Evolutionary conservation across 2,797 vertebrate species (phyloP), one percentile per base, ranked within the genome.

Genomic region (Schizothorax lantsangensis): DNA sequence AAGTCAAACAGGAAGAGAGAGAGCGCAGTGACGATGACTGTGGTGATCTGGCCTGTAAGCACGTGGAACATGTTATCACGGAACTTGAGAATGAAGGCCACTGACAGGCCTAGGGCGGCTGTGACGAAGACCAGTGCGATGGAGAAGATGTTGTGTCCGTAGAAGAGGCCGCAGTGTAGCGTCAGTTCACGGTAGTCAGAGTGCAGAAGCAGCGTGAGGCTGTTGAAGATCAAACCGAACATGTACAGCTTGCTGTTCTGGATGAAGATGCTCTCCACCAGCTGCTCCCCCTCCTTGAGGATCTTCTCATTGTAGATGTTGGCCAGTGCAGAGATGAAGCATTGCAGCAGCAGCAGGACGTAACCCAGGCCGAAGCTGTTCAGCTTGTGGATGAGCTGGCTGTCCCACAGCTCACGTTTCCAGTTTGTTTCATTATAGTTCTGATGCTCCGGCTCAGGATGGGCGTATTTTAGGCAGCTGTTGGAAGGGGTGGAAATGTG

Each of bases 241-340:
- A 94, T 90, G 66, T 99, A 99, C 84, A 99, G 93, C 92, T 98
- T 98, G 90, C 97, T 98, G 94, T 99, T 99, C 95, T 99, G 98
- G 5, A 95, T 96, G 91, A 98, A 99, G 93, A 99, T 99, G 94
- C 96, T 99, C 94, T 99, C 97, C 0, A 92, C 92, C 30, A 96
- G 93, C 91, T 98, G 97, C 88, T 97, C 95, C 11, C 96, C 97
- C 62, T 99, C 98, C 90, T 99, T 99, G 69, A 99, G 87, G 91
- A 99, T 99, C 96, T 99, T 99, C 92, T 99, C 98, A 1, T 98
- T 99, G 94, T 99, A 99, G 92, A 99, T 98, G 93, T 99, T 99
- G 91, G 98, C 98, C 95, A 98, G 92, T 40, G 98, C 96, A 4
- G 98, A 97, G 89, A 98, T 96, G 91, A 99, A 96, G 91, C 98